These are phyloP conservation scores for Leptinotarsa defecta DNA, from an alignment of 1,140 invertebrate species.

Conservation along the genomic window DNA sequence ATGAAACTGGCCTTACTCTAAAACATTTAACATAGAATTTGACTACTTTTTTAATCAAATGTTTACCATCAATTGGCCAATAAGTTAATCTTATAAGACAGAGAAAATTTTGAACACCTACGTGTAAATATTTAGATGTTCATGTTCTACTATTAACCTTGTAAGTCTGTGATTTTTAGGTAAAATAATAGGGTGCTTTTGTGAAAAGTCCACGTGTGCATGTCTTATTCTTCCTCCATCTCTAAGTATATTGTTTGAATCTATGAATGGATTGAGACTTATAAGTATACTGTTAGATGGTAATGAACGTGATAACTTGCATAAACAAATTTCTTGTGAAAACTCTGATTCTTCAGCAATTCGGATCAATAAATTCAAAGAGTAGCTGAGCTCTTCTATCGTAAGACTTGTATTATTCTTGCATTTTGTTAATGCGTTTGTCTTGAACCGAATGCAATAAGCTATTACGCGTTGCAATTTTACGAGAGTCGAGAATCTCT, in stretches of 20 bases:
- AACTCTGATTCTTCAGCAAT: conserved; percentile 14
- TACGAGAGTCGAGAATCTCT: background rate
- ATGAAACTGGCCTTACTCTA: conserved; percentile 18
- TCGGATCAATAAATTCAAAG: conserved; percentile 14
- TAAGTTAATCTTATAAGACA: conserved; percentile 31
- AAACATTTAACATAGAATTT: conserved; percentile 36
- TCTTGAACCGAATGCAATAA: conserved; percentile 29
- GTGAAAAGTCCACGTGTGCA: conserved; percentile 38
- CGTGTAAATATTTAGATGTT: conserved; percentile 43
- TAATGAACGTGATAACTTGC: conserved; percentile 14
- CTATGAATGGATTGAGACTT: conserved; percentile 53
- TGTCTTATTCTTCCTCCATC: conserved; percentile 54
- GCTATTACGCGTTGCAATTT: conserved; percentile 20
- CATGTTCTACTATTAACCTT: conserved; percentile 35
- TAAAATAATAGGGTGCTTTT: conserved; percentile 48
- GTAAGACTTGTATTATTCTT: background rate
- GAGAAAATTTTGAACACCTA: conserved; percentile 13
- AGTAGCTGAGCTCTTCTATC: conserved; percentile 4
- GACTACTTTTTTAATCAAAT: conserved; percentile 30
- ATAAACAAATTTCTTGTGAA: conserved; percentile 12
- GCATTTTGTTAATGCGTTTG: background rate
- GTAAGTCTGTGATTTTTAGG: conserved; percentile 36
- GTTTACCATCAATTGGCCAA: conserved; percentile 41
- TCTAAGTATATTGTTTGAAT: conserved; percentile 51
- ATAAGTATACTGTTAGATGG: conserved; percentile 24